phyloP scores from a whole-genome alignment of 1,140 invertebrate genomes.

The Megalopta genalis region DNA sequence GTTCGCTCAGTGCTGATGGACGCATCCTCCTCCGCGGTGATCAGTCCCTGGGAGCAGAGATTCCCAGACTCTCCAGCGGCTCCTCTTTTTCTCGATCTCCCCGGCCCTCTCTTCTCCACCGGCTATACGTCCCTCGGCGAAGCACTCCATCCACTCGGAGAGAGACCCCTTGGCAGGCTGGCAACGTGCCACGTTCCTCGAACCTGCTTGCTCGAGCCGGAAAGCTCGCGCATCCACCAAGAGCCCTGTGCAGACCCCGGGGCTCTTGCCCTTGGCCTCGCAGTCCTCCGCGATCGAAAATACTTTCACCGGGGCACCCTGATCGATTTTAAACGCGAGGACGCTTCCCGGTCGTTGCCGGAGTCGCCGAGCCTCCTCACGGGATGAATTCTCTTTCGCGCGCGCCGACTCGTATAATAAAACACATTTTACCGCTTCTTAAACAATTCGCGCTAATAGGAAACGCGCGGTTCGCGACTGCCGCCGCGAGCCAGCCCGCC shows the following conservation, averaged over 20 bases:
- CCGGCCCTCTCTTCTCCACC: neutral
- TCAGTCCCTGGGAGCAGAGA: neutral
- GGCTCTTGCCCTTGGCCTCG: conserved; percentile 9
- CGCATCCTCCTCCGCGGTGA: neutral
- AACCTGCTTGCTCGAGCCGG: neutral
- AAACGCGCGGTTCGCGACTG: too few relatives aligned
- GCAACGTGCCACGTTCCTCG: conserved; percentile 39
- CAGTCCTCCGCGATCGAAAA: too few relatives aligned
- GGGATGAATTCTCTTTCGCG: too few relatives aligned
- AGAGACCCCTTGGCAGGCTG: conserved; percentile 31
- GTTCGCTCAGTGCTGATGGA: conserved; percentile 5
- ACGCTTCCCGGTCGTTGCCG: too few relatives aligned
- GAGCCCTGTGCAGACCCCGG: neutral
- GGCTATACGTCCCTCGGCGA: conserved; percentile 2
- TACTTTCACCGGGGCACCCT: too few relatives aligned
- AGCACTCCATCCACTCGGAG: conserved; percentile 40
- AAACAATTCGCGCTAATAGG: too few relatives aligned
- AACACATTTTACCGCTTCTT: too few relatives aligned
- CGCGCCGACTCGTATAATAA: too few relatives aligned
- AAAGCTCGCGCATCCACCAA: neutral
- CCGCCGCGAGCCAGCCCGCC: too few relatives aligned
- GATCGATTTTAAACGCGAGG: conserved; percentile 25
- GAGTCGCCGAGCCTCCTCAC: too few relatives aligned
- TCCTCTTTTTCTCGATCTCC: neutral
- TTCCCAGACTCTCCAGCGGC: neutral